These are phyloP conservation scores for Luperina nickerlii DNA, from an alignment of 2,888 invertebrate genomes.

Conservation along the genomic window DNA sequence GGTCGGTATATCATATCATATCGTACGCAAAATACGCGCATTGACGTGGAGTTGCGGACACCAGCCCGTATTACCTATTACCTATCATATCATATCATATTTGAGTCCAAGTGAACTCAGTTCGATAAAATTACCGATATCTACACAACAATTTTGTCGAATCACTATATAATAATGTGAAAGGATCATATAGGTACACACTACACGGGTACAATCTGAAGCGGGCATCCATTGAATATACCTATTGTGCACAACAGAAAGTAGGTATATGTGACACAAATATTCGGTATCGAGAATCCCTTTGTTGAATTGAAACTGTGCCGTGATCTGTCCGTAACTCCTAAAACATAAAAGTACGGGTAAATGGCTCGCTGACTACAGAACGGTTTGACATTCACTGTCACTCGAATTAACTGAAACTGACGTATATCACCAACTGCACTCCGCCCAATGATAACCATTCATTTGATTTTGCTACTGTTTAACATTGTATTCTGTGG, in stretches of 20 bases:
- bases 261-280: constrained; percentile 24
- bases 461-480: constrained; percentile 44
- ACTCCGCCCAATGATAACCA: constrained; percentile 36
- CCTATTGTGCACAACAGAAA: constrained; percentile 28
- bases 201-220: constrained; percentile 23
- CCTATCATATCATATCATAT: background rate
- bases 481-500: constrained; percentile 21
- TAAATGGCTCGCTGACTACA: constrained; percentile 53
- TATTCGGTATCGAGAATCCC: constrained; percentile 44
- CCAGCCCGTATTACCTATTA: too few species aligned
- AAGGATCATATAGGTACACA: constrained; percentile 17
- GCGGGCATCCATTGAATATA: constrained; percentile 24
- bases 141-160: background rate
- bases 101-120: background rate
- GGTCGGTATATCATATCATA: background rate
- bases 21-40: too few species aligned
- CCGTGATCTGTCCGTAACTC: constrained; percentile 39
- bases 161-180: constrained; percentile 10
- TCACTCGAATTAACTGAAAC: constrained; percentile 53
- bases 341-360: constrained; percentile 51
- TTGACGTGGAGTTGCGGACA: too few species aligned
- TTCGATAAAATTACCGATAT: constrained; percentile 1
- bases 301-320: constrained; percentile 55
- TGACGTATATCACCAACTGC: constrained; percentile 53
- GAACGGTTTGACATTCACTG: constrained; percentile 54